Evolutionary conservation across 2,113 vertebrate species (phyloP).

Genomic region (Pampusana beccarii): DNA sequence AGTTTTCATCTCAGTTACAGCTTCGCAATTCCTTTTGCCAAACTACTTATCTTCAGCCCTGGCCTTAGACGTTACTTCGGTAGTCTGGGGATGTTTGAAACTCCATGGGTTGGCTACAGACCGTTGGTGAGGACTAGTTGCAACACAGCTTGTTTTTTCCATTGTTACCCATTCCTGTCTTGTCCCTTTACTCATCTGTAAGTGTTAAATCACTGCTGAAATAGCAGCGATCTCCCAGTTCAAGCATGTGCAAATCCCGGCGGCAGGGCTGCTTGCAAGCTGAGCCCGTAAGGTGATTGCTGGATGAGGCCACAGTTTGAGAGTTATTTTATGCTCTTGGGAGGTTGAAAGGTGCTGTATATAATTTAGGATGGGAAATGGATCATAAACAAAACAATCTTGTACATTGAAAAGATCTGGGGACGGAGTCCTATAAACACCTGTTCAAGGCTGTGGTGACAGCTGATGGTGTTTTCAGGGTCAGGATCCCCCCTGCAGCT

Average conservation of each 20-base stretch:
- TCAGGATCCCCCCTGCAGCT: slow-evolving; percentile 67
- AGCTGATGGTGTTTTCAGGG: slow-evolving; percentile 58
- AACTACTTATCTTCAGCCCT: neutral
- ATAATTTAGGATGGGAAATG: slow-evolving; percentile 24
- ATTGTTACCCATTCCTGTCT: neutral
- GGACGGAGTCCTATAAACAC: slow-evolving; percentile 64
- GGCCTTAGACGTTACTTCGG: neutral
- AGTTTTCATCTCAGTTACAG: neutral
- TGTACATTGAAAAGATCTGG: slow-evolving; percentile 26
- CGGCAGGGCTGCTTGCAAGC: neutral
- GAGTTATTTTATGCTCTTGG: neutral
- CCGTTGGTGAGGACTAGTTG: neutral
- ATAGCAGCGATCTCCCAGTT: neutral
- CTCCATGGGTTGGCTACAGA: neutral
- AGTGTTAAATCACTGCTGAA: neutral
- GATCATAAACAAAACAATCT: slow-evolving; percentile 32
- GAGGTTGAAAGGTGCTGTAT: neutral
- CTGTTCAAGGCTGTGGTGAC: slow-evolving; percentile 64
- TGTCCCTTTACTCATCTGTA: neutral
- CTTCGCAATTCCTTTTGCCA: neutral
- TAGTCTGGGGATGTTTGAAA: neutral
- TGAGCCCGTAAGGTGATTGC: rapidly evolving
- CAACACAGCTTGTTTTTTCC: neutral
- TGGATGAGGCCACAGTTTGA: neutral
- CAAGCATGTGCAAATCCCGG: rapidly evolving